These are phyloP conservation scores for Naso thynnoides DNA, from an alignment of 2,797 vertebrate genomes.

Conservation along the genomic window DNA sequence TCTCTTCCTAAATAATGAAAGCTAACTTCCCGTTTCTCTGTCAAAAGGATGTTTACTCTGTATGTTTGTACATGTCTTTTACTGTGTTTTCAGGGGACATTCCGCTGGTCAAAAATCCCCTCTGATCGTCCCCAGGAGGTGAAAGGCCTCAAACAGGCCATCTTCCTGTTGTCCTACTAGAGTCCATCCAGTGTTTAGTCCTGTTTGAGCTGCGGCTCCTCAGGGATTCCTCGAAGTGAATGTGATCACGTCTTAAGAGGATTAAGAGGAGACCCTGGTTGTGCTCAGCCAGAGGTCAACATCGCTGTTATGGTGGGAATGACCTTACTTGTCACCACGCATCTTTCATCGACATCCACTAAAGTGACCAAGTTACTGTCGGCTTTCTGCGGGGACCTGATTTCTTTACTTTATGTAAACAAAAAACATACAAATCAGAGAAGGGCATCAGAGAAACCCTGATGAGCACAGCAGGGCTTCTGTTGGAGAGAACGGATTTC, in stretches of 20 bases:
- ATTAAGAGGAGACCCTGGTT: constrained; percentile 50
- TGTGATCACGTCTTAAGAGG: constrained; percentile 61
- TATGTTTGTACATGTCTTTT: constrained; percentile 55
- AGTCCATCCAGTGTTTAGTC: constrained; percentile 25
- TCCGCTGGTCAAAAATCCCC: constrained; percentile 53
- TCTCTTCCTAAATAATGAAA: constrained; percentile 29
- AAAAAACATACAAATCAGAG: not conserved
- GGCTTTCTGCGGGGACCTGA: not conserved
- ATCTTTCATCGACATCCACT: constrained; percentile 8
- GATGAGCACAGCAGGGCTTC: not conserved
- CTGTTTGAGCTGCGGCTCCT: constrained; percentile 48
- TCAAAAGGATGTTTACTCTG: constrained; percentile 45
- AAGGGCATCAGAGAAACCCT: not conserved
- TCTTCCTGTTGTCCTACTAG: constrained; percentile 46
- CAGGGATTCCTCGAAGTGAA: constrained; percentile 55
- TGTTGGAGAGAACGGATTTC: not conserved
- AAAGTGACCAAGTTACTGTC: not conserved
- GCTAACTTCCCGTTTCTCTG: constrained; percentile 7
- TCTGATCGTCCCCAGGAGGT: constrained; percentile 48
- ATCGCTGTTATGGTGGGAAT: constrained; percentile 55
- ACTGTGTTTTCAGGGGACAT: constrained; percentile 61
- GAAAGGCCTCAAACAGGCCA: constrained; percentile 47
- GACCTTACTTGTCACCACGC: constrained; percentile 29
- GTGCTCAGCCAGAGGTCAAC: constrained; percentile 47
- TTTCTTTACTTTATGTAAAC: not conserved